Evolutionary conservation across 23 tunicate species (phyloP), one percentile per base, ranked within the genome.

Genomic region (Oikopleura dioica): DNA sequence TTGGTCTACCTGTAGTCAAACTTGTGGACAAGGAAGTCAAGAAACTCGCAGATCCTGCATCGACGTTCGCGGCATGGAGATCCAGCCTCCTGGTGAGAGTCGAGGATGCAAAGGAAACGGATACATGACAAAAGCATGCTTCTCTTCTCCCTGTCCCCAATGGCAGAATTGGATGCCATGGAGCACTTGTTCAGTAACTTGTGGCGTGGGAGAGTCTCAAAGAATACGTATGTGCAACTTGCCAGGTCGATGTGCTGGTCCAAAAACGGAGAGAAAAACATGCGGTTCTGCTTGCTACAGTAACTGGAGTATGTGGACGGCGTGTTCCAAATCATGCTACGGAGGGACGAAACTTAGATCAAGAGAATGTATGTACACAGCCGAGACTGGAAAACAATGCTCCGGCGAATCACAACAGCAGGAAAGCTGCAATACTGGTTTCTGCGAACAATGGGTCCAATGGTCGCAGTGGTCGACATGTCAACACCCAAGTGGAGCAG

Each of bases 401-500:
- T 28, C 32, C 30, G 72, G 72, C 30, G 33, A 23, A 23, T 5
- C 72, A 5, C 30, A 24, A 28, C 30, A 63, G 5, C 4, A 23
- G 5, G 33, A 4, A 23, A 28, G 26, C 2, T 63, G 72, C 33
- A 63, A 63, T 28, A 4, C 16, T 23, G 30, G 26, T 2, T 63
- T 63, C 33, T 63, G 72, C 33, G 72, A 63, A 28, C 16, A 31
- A 2, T 63, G 72, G 72, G 32, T 63, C 30, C 30, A 21, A 28
- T 63, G 72, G 72, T 31, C 16, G 33, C 72, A 23, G 33, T 63
- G 72, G 72, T 63, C 72, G 2, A 2, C 72, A 16, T 63, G 72
- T 31, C 4, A 2, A 24, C 30, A 63, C 72, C n/a, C n/a, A n/a
- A n/a, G n/a, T n/a, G 72, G 72, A 12, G 30, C 72, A 21, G 2